A percentile compares a stretch with the other conserved stretches of the same genome.
These are phyloP conservation scores for Telmatochromis brachygnathus DNA, from an alignment of 2,113 vertebrate genomes.

Conservation along the genomic window DNA sequence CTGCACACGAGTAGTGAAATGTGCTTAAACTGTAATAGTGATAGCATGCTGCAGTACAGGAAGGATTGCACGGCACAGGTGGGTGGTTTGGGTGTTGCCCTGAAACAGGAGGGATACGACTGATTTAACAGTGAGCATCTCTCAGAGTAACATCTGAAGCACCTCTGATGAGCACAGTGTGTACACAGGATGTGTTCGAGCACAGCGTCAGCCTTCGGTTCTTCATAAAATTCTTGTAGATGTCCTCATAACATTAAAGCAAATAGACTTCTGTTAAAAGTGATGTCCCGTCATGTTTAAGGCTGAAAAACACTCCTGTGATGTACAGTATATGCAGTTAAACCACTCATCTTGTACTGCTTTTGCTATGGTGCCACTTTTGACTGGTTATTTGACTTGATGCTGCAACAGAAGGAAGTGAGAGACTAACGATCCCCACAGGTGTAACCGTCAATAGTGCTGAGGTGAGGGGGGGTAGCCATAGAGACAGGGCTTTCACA, in stretches of 20 bases:
- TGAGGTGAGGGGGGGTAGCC: not conserved
- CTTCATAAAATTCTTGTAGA: not conserved
- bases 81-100: not conserved
- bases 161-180: not conserved
- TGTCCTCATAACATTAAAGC: not conserved
- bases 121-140: not conserved
- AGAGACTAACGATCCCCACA: fast-evolving
- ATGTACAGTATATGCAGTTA: not conserved
- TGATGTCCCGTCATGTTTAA: fast-evolving
- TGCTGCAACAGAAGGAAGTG: not conserved
- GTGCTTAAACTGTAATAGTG: not conserved
- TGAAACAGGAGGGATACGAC: not conserved
- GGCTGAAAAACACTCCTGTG: not conserved
- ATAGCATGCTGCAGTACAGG: not conserved
- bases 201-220: not conserved
- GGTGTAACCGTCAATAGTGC: not conserved
- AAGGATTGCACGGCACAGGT: not conserved
- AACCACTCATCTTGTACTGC: not conserved
- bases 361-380: not conserved
- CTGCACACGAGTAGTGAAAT: not conserved
- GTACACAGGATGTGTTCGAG: not conserved
- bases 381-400: not conserved
- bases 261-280: not conserved
- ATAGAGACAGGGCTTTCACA: not conserved
- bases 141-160: not conserved